A percentile compares a stretch with the other conserved stretches of the same genome.
These are phyloP conservation scores for Meloidogyne floridensis DNA, from an alignment of 1,140 invertebrate genomes.

Conservation along the genomic window DNA sequence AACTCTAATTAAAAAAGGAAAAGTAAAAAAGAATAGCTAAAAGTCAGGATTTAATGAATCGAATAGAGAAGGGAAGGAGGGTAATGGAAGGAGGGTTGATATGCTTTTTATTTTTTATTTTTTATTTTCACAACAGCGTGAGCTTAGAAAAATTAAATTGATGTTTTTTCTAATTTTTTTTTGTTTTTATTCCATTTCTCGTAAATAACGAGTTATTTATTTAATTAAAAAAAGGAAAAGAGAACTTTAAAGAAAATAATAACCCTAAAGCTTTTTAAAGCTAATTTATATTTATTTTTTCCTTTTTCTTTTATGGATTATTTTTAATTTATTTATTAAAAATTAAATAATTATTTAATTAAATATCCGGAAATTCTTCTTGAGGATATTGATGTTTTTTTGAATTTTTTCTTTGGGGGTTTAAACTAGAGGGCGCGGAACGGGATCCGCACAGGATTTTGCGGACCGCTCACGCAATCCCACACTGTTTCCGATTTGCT, in stretches of 20 bases:
- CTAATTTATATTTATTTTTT: no score
- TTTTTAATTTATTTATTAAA: no score
- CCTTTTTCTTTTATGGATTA: neutral
- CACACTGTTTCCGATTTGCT: no score
- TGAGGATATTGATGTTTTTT: no score
- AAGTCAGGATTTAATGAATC: neutral
- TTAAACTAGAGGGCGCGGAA: no score
- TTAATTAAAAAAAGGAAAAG: neutral
- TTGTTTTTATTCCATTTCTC: conserved; percentile 2
- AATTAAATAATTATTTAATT: no score
- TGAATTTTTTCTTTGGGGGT: no score
- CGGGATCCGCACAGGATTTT: no score
- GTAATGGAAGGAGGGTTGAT: neutral
- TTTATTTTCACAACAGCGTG: neutral
- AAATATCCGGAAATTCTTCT: no score
- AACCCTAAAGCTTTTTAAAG: neutral
- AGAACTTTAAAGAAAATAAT: neutral
- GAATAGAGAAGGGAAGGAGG: neutral
- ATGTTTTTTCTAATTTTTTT: neutral
- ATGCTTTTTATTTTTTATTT: neutral
- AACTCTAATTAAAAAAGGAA: no score
- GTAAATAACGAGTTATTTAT: neutral
- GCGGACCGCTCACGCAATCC: no score
- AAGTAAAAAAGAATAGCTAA: no score
- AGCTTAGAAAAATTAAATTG: neutral